Conservation (phyloP, 2,113 vertebrate genomes). For the Aphyosemion australe region DNA sequence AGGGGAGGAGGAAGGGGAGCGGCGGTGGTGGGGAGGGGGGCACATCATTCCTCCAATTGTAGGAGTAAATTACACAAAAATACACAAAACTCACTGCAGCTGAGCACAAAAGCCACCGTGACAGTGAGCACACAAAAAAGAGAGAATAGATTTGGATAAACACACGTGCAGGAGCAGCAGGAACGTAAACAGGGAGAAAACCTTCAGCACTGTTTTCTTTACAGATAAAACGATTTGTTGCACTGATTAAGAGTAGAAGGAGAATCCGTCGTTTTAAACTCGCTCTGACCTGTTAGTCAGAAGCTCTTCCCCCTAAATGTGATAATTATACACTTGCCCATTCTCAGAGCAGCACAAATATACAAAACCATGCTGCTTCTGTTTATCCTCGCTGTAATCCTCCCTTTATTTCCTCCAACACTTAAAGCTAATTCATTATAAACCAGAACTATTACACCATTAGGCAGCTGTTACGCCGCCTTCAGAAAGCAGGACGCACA, state of each 20-base stretch:
- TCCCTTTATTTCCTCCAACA: conserved; percentile 65
- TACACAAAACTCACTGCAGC: conserved; percentile 74
- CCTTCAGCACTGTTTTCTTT: conserved; percentile 14
- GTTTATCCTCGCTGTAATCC: conserved; percentile 68
- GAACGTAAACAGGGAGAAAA: conserved; percentile 66
- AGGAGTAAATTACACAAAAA: conserved; percentile 77
- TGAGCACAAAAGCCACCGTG: conserved; percentile 72
- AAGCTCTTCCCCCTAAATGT: conserved; percentile 81
- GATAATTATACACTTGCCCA: conserved; percentile 80
- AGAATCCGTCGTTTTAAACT: conserved; percentile 47
- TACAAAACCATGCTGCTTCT: conserved; percentile 70
- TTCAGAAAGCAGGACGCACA: conserved; percentile 2
- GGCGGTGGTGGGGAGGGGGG: conserved; percentile 43
- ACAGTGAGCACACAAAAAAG: conserved; percentile 52
- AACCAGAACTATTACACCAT: conserved; percentile 46
- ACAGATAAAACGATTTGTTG: no score
- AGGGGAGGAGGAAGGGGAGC: conserved; percentile 17
- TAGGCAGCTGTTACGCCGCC: conserved; percentile 27
- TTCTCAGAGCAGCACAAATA: conserved; percentile 70
- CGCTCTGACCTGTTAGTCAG: conserved; percentile 73
- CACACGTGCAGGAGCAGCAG: conserved; percentile 69
- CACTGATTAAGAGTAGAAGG: conserved; percentile 11
- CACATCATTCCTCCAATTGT: conserved; percentile 73
- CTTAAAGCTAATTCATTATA: conserved; percentile 54
- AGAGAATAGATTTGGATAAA: conserved; percentile 70